Evolutionary conservation across 2,113 vertebrate genomes (phyloP), one percentile per base, ranked within the genome.

Genomic region (Eulacestoma nigropectus): DNA sequence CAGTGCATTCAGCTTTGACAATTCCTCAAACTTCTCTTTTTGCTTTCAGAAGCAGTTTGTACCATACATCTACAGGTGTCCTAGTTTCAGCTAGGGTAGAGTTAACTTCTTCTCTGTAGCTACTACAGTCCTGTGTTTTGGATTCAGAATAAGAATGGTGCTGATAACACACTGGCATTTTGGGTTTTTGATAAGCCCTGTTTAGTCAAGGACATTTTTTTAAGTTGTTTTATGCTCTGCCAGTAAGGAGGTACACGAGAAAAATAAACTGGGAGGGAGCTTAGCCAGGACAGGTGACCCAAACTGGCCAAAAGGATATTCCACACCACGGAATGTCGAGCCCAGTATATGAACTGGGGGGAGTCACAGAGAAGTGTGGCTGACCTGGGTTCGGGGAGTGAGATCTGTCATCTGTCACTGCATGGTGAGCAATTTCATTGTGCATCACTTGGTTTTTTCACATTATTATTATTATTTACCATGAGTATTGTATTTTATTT

Each of bases 331-430:
- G 20, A 35, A n/a, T 1, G 6, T 16, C 0, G 0, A 50, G 21
- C 3, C 11, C 17, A 50, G 25, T 57, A 10, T 16, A 11, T 35
- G 4, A 42, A 50, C 0, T 35, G 11, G 5, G 8, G 6, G 3
- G 3, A 52, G 20, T 59, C 62, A 67, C 3, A 1, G 9, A 42
- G 62, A 44, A 42, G 4, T 0, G 0, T 2, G 2, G 17, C 21
- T 6, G 2, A 15, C 15, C 11, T 26, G 32, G 7, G 7, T 26
- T 67, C 4, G 2, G 10, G 13, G 29, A 10, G 6, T 5, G 3
- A 1, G 2, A n/a, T 42, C 35, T 35, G 52, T 6, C 20, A 35
- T 41, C 25, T n/a, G 13, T n/a, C 52, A 14, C 3, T 35, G 16
- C 16, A n/a, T 1, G 2, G 16, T 30, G 29, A 57, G 10, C 13